Evolutionary conservation across 2,888 invertebrate species (phyloP), one percentile per base, ranked within the genome.

Genomic region (Elegia similella): DNA sequence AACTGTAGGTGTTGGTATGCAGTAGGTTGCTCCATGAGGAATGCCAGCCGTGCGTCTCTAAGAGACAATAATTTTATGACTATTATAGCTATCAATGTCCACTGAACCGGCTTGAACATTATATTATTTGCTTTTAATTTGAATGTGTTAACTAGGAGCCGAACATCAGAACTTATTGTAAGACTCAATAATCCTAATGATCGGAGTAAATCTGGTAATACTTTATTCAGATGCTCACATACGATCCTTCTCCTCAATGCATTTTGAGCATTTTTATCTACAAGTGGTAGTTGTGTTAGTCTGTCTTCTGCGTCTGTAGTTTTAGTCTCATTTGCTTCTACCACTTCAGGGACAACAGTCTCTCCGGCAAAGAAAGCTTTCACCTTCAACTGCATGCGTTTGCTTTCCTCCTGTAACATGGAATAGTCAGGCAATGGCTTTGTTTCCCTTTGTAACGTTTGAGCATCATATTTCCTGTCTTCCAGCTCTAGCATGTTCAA

Each of bases 71-170:
- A 86, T 80, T 94, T 94, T 17, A 96, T 92, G 43, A 96, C 88
- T 43, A 95, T 84, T n/a, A 96, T 84, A 3, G 94, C 93, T 58
- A 96, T 93, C 29, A 95, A 82, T 59, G 92, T 94, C 95, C 95
- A 96, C 69, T 95, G 94, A 12, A 92, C 84, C 0, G 95, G 94
- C 76, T 94, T 95, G 70, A 96, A 95, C 72, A 94, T 92, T 34
- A 96, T 94, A 74, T 96, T 96, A 66, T 94, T 90, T 0, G 95
- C 93, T 66, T 93, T 93, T 52, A 96, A 85, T 62, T 93, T 93
- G 70, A 95, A 95, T 32, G 95, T 95, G 63, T 92, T 93, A 0
- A 95, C 92, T 54, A 95, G 82, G 52, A 86, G 70, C 38, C 88
- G 78, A 0, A 93, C 78, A 69, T 93, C 92, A 0, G 84, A 76